A percentile compares a stretch with the other conserved stretches of the same genome.
Evolutionary conservation across 2,888 invertebrate genomes (phyloP).

Genomic region (Drosophila bunnanda): DNA sequence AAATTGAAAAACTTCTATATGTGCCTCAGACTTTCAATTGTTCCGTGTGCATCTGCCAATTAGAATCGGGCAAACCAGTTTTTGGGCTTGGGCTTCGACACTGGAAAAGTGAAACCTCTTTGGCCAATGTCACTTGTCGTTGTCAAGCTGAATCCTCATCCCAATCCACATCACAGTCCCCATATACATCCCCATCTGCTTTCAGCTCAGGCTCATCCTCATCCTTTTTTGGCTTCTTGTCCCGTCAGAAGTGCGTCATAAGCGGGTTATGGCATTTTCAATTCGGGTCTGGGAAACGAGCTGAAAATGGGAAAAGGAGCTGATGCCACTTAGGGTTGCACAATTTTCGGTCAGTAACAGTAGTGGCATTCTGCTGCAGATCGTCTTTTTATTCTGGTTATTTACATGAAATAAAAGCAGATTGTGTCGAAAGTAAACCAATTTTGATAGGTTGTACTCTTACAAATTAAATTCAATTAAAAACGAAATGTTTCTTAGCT

Average conservation of each 20-base stretch:
- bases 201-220: slow-evolving; percentile 4
- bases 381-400: not conserved
- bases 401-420: not conserved
- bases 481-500: not conserved
- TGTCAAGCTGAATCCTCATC: slow-evolving; percentile 45
- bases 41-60: slow-evolving; percentile 58
- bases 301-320: slow-evolving; percentile 4
- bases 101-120: slow-evolving; percentile 40
- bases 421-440: not conserved
- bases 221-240: slow-evolving; percentile 12
- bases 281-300: slow-evolving; percentile 28
- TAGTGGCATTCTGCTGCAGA: slow-evolving; percentile 1
- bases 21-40: slow-evolving; percentile 7
- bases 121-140: slow-evolving; percentile 52
- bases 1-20: slow-evolving; percentile 45
- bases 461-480: not conserved
- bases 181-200: not conserved
- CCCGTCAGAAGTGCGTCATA: slow-evolving; percentile 58
- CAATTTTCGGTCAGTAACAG: slow-evolving; percentile 1
- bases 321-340: slow-evolving; percentile 3
- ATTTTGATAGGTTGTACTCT: too few relatives aligned
- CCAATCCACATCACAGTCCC: slow-evolving; percentile 13
- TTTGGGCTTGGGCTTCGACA: slow-evolving; percentile 11
- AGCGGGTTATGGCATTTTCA: slow-evolving; percentile 72
- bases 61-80: slow-evolving; percentile 44